phyloP scores from a whole-genome alignment of 1,140 invertebrate genomes.

The Caerostris extrusa region DNA sequence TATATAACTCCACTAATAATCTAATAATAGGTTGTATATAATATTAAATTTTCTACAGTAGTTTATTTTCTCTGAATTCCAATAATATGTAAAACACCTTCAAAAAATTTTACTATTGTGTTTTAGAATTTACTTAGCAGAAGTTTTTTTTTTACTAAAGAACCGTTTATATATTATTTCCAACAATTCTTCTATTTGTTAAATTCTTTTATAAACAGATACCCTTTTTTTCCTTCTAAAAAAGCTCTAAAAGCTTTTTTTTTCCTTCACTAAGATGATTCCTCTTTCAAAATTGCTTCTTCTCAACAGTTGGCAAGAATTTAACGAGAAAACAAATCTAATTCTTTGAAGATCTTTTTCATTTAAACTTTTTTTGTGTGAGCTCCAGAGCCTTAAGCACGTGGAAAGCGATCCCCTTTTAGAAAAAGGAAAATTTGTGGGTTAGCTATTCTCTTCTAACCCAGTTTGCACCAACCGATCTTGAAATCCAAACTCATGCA shows the following conservation, averaged over 20 bases:
- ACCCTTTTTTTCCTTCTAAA: background rate
- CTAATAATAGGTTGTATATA: no score
- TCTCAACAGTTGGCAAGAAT: background rate
- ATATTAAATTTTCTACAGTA: no score
- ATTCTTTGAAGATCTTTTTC: background rate
- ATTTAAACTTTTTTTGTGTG: background rate
- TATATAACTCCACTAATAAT: no score
- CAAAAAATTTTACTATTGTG: no score
- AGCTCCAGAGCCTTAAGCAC: background rate
- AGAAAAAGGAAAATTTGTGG: background rate
- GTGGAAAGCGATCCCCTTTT: background rate
- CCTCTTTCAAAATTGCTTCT: background rate
- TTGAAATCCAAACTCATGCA: background rate
- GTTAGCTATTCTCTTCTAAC: background rate
- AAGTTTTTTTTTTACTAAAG: no score
- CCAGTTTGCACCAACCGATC: background rate
- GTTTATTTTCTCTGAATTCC: no score
- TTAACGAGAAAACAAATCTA: background rate
- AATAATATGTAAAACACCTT: no score
- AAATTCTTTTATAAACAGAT: background rate
- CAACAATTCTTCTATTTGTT: background rate
- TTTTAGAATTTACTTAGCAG: no score
- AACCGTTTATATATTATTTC: background rate
- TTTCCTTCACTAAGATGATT: background rate
- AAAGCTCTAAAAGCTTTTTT: background rate